Conservation (phyloP, 2,888 invertebrate species). For the Spodoptera picta region DNA sequence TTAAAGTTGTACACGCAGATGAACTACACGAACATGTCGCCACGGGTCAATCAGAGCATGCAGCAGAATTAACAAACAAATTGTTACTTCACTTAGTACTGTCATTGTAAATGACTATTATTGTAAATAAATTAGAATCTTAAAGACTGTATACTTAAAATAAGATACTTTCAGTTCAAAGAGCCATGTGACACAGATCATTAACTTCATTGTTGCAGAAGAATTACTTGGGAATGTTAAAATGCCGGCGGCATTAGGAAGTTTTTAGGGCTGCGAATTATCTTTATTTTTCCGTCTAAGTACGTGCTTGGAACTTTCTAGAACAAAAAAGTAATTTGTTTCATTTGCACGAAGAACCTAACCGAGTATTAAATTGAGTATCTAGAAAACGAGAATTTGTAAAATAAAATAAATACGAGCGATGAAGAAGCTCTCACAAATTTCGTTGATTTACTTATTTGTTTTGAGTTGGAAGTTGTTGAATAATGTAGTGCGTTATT, state of each 20-base stretch:
- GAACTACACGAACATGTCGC: not conserved
- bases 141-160: constrained; percentile 84
- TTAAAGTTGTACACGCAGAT: constrained; percentile 17
- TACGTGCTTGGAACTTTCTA: constrained; percentile 43
- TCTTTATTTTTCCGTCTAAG: constrained; percentile 39
- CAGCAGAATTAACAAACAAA: constrained; percentile 27
- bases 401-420: constrained; percentile 3
- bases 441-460: constrained; percentile 1
- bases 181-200: constrained; percentile 58
- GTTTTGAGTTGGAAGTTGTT: too few relatives aligned
- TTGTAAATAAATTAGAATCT: constrained; percentile 84
- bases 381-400: constrained; percentile 9
- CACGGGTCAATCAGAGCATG: not conserved
- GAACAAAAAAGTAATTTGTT: constrained; percentile 38
- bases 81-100: constrained; percentile 58
- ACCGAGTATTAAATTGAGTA: constrained; percentile 26
- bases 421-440: not conserved
- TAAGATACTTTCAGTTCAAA: constrained; percentile 57
- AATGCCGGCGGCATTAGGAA: constrained; percentile 38
- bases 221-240: constrained; percentile 32
- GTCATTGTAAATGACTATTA: constrained; percentile 80
- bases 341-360: constrained; percentile 27
- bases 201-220: constrained; percentile 29
- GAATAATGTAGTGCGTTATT: too few relatives aligned
- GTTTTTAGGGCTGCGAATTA: constrained; percentile 40